Base-by-base conservation (phyloP, 2,113 vertebrate species). In the Ictalurus punctatus region DNA sequence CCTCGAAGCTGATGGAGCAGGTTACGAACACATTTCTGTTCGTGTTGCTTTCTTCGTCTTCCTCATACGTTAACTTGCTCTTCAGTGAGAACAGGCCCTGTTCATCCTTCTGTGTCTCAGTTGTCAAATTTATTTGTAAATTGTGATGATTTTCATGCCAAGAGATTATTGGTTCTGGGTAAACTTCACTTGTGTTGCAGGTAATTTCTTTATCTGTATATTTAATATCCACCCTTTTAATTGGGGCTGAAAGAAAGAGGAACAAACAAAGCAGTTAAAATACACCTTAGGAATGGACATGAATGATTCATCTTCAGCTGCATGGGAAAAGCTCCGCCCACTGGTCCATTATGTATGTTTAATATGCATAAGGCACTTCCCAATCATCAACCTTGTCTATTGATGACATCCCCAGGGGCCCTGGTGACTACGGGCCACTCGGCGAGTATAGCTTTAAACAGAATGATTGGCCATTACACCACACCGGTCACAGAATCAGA, bases 121-220 rank as follows among this genome's bases (percentile, higher is more conserved):
- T 17, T 5, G 5, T 2, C 13, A 1, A n/a, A 2, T 58, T 1
- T 0, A 6, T 6, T 54, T 52, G 79, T 14, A 30, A 65, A 0
- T 6, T 13, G 7, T 19, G 3, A 1, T 17, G 3, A 1, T 0
- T 44, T 61, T 37, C 34, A 91, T 90, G 90, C 85, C 91, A 94
- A 81, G 0, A 94, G 94, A 97, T 88, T 0, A 90, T 30, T 91
- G 91, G 91, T 0, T 44, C 25, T 87, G 94, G 92, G 17, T 92
- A 93, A 92, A 95, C 88, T 7, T 80, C 83, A 48, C 90, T 84
- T 21, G 92, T 93, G 65, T 71, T 92, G 90, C 94, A 95, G 90
- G 2, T 92, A 54, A 95, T 85, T 13, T 19, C 48, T 34, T 92
- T 56, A 40, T 21, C 30, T 10, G 0, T 54, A 40, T 83, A 52